These are phyloP conservation scores for Drosophila paramelanica DNA, from an alignment of 2,888 invertebrate species.

Conservation along the genomic window DNA sequence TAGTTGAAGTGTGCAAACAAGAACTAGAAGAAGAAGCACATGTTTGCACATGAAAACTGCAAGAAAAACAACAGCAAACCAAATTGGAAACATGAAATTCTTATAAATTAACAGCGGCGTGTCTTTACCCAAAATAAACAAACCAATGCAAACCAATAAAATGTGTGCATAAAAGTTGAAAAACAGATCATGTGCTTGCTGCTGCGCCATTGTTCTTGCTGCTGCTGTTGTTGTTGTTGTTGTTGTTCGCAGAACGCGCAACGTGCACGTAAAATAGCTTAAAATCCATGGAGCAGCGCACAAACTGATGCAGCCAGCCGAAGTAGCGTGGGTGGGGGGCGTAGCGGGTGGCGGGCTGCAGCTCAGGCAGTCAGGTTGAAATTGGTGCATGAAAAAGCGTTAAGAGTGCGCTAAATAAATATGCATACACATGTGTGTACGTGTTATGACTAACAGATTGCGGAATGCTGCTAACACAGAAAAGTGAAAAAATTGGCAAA, in stretches of 20 bases:
- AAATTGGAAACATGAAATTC: conserved; percentile 41
- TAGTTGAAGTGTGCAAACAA: conserved; percentile 25
- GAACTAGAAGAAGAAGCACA: conserved; percentile 17
- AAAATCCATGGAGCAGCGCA: conserved; percentile 23
- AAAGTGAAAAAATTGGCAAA: conserved; percentile 1
- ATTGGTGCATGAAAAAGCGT: conserved; percentile 56
- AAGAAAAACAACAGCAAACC: conserved; percentile 16
- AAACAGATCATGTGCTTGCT: conserved; percentile 44
- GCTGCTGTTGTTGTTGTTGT: conserved; percentile 2
- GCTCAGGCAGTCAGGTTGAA: conserved; percentile 40
- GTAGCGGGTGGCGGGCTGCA: neutral
- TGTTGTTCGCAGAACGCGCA: conserved; percentile 29
- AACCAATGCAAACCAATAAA: conserved; percentile 56
- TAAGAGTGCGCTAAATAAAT: conserved; percentile 54
- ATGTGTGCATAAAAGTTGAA: conserved; percentile 54
- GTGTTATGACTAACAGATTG: conserved; percentile 48
- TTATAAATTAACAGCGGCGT: conserved; percentile 49
- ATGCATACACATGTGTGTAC: conserved; percentile 41
- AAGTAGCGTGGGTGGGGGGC: neutral
- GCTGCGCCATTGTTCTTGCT: conserved; percentile 10
- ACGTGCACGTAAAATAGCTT: conserved; percentile 47
- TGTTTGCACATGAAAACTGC: conserved; percentile 23
- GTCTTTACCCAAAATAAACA: conserved; percentile 43
- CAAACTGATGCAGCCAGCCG: conserved; percentile 1
- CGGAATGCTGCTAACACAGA: conserved; percentile 25